Percentiles rank a stretch among this genome's conserved stretches.
phyloP scores from a whole-genome alignment of 2,888 invertebrate genomes.

The Stenurella melanura region DNA sequence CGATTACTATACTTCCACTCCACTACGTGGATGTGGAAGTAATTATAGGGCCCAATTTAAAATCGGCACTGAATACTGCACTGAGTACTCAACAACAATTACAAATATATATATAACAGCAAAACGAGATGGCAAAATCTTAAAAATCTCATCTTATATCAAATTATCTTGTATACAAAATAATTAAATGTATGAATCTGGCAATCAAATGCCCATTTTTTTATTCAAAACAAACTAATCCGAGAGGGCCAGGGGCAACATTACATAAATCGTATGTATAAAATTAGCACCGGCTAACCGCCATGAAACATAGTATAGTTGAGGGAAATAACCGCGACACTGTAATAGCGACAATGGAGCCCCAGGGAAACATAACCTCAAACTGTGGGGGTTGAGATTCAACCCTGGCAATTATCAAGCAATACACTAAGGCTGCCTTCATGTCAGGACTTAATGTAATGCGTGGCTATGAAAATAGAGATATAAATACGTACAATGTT shows the following conservation, averaged over 20 bases:
- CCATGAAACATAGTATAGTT: conserved; percentile 48
- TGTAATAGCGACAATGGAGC: conserved; percentile 72
- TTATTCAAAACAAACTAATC: conserved; percentile 29
- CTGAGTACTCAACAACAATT: no score
- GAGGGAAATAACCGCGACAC: conserved; percentile 63
- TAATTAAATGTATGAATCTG: conserved; percentile 8
- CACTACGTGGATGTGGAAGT: no score
- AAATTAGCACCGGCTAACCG: conserved; percentile 53
- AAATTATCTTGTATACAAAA: conserved; percentile 10
- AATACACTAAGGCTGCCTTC: conserved; percentile 58
- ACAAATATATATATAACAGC: no score
- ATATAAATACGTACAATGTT: not conserved
- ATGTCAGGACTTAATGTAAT: conserved; percentile 23
- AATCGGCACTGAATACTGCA: no score
- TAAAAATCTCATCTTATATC: not conserved
- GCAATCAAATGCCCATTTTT: conserved; percentile 27
- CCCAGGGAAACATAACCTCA: conserved; percentile 71
- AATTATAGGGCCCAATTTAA: no score
- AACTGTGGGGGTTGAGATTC: conserved; percentile 68
- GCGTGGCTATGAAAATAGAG: not conserved
- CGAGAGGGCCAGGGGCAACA: conserved; percentile 29
- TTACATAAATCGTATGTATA: conserved; percentile 55
- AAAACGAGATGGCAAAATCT: no score
- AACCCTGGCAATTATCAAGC: conserved; percentile 70
- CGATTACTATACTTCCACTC: no score